Evolutionary conservation across 2,888 invertebrate genomes (phyloP).

Genomic region (Drosophila anomalata): DNA sequence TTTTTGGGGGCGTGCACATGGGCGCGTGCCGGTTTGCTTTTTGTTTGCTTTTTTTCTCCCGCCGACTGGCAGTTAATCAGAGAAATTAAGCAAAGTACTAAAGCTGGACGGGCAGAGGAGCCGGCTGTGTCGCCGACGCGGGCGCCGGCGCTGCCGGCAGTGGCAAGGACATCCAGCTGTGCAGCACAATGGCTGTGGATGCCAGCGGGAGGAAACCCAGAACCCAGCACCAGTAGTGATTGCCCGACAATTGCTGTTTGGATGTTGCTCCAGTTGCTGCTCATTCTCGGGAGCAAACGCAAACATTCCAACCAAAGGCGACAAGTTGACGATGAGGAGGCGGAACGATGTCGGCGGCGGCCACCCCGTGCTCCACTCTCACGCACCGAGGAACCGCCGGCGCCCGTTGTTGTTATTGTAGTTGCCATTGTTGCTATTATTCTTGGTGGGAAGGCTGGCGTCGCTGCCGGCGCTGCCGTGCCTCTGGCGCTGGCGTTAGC

Average conservation of each 20-base stretch:
- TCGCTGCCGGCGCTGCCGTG: slow-evolving; percentile 19
- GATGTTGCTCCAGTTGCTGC: slow-evolving; percentile 22
- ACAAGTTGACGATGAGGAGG: slow-evolving; percentile 13
- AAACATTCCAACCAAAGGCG: slow-evolving; percentile 35
- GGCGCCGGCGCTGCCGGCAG: slow-evolving; percentile 25
- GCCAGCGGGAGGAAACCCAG: slow-evolving; percentile 34
- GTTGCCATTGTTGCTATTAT: slow-evolving; percentile 37
- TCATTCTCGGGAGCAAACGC: slow-evolving; percentile 7
- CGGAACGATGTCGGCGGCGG: background rate
- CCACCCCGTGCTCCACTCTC: slow-evolving; percentile 20
- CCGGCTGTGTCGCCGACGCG: slow-evolving; percentile 31
- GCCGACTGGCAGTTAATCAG: slow-evolving; percentile 62
- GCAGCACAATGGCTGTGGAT: slow-evolving; percentile 47
- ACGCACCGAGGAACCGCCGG: slow-evolving; percentile 20
- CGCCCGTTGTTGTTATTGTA: slow-evolving; percentile 4
- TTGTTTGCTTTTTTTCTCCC: slow-evolving; percentile 36
- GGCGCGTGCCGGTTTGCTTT: slow-evolving; percentile 42
- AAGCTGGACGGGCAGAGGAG: slow-evolving; percentile 28
- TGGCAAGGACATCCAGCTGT: slow-evolving; percentile 54
- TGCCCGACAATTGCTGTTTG: slow-evolving; percentile 45
- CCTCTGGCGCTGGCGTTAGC: slow-evolving; percentile 11
- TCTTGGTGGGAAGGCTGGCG: slow-evolving; percentile 43
- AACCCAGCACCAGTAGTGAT: slow-evolving; percentile 33
- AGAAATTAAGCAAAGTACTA: slow-evolving; percentile 61
- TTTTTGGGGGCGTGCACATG: slow-evolving; percentile 33